Evolutionary conservation across 2,888 invertebrate species (phyloP).

Genomic region (Agrotis puta): DNA sequence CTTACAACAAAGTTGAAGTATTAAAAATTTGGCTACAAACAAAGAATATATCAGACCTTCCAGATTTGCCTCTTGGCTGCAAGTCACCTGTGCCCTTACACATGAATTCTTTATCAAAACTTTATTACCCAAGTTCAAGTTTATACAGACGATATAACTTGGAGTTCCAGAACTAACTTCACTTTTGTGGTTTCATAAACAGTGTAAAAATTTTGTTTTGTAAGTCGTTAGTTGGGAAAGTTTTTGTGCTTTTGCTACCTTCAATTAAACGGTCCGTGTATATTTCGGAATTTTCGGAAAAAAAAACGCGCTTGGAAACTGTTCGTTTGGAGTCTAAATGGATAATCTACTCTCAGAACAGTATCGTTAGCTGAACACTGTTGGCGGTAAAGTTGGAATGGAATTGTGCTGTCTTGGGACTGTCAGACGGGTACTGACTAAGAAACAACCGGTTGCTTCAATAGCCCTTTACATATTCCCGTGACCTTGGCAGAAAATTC

Average conservation of each 20-base stretch:
- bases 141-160: slow-evolving; percentile 39
- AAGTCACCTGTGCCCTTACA: slow-evolving; percentile 15
- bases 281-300: neutral
- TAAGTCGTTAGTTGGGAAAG: neutral
- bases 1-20: neutral
- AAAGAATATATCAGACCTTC: slow-evolving; percentile 11
- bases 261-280: neutral
- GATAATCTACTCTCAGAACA: too few species aligned
- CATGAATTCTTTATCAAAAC: slow-evolving; percentile 39
- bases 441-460: too few species aligned
- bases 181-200: slow-evolving; percentile 40
- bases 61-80: slow-evolving; percentile 13
- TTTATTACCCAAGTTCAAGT: slow-evolving; percentile 38
- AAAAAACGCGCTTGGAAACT: neutral
- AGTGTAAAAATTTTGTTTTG: slow-evolving; percentile 25
- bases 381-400: too few species aligned
- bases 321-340: neutral
- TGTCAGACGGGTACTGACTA: too few species aligned
- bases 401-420: too few species aligned
- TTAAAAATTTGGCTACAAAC: slow-evolving; percentile 1
- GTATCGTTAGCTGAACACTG: too few species aligned
- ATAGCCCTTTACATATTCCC: too few species aligned
- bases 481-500: too few species aligned
- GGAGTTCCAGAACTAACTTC: slow-evolving; percentile 28
- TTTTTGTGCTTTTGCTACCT: slow-evolving; percentile 9